Base-by-base conservation (phyloP, 2,888 invertebrate species). In the Euplagia quadripunctaria region DNA sequence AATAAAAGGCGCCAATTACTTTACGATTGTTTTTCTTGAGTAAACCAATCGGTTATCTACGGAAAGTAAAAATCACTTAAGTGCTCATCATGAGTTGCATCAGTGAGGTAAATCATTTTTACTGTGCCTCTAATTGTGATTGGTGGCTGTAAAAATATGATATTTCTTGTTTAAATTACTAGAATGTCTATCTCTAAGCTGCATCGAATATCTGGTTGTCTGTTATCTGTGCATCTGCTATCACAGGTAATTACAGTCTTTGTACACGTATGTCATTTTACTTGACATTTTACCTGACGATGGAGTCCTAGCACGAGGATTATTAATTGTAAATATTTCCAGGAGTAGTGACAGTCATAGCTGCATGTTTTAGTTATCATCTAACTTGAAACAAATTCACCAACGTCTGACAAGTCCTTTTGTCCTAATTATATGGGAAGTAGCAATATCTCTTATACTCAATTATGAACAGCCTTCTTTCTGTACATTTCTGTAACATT, bases 1-100 rank as follows among this genome's bases (percentile, higher is more conserved):
- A 90, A 93, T 93, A 93, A 93, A 92, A 92, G 85, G 87, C 86
- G 90, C 89, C 87, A 89, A 90, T 89, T 89, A 89, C 89, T 86
- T 84, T 85, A 81, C 82, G 86, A 88, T 90, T 90, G 89, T 90
- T 90, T 90, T 89, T 87, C 81, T 82, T 84, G 74, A 78, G 86
- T 83, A 84, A 82, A 86, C 84, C 84, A 70, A 79, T 82, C 78
- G 76, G 83, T 84, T 79, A 84, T 81, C 81, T 81, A 85, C 55
- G 49, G 51, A 46, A 70, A 61, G 46, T 61, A 67, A 67, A 55
- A 51, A 41, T 52, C 64, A 70, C 70, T 64, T 70, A 64, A 64
- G 64, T 55, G 64, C 43, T 64, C 52, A 63, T 20, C 41, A 12
- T 9, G 42, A 69, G 46, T 41, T 68, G 42, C 68, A 67, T 6